Base-by-base conservation (phyloP, 1,140 invertebrate genomes). In the Limonius californicus region DNA sequence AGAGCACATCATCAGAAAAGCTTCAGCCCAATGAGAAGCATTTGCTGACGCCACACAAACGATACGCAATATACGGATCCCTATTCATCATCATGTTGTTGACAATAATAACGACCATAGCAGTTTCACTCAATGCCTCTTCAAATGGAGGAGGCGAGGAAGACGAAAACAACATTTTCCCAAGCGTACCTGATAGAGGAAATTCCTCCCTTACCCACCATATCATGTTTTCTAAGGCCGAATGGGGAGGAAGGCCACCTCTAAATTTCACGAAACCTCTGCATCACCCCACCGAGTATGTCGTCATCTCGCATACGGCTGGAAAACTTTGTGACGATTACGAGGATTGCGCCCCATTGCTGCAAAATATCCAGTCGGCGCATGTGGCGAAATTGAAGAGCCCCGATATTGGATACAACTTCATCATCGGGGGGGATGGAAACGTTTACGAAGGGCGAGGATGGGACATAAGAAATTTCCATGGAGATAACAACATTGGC, bases 361-460 rank as follows among this genome's bases (percentile, higher is more conserved):
- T 81, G 67, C 70, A 71, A 6, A 69, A 71, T 18, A 72, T 78
- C 9, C 80, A 81, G 72, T 69, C 69, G 23, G 62, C 66, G 9
- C 71, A 76, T 11, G 70, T 78, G 35, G 66, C 69, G 1, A 56
- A 23, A 7, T n/a, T n/a, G n/a, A 57, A 54, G 20, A 66, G 72
- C 12, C 70, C 75, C 2, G 79, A 82, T 61, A 79, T 76, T 68
- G 79, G 80, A 18, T 88, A 86, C 68, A 90, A 84, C 71, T 90
- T 90, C 69, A 61, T 87, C 42, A 81, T 89, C 47, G 87, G 86
- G 12, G 85, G 85, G 43, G 87, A 89, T 64, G 85, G 83, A 0
- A 77, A 80, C 2, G 79, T 85, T 1, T 88, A 87, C 69, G 82
- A 82, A 65, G 86, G 82, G 0, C 74, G 86, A 15, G 86, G 84